These are phyloP conservation scores for Phoxinus phoxinus DNA, from an alignment of 2,113 vertebrate genomes.

Conservation along the genomic window DNA sequence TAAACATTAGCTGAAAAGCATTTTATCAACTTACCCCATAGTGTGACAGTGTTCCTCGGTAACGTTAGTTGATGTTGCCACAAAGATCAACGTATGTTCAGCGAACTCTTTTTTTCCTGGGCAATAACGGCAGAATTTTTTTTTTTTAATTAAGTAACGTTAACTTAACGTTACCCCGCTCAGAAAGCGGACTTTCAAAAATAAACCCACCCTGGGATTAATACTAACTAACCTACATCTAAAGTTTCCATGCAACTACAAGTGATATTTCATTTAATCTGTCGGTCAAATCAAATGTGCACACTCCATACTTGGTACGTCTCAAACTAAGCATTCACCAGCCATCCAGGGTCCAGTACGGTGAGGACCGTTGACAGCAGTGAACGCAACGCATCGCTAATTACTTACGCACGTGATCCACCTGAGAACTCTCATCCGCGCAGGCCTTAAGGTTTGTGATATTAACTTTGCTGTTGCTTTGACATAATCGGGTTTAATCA, in stretches of 20 bases:
- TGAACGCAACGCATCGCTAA: neutral
- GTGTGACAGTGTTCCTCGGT: no score
- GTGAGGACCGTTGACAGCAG: neutral
- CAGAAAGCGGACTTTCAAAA: no score
- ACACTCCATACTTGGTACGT: neutral
- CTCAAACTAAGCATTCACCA: neutral
- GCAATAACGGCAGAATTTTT: no score
- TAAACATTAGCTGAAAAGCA: no score
- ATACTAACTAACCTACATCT: no score
- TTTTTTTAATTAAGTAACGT: no score
- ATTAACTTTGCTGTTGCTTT: neutral
- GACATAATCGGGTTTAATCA: neutral
- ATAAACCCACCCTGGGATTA: neutral
- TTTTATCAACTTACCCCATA: no score
- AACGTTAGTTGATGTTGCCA: no score
- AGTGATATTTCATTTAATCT: neutral
- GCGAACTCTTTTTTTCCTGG: no score
- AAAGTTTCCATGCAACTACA: neutral
- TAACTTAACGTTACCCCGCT: no score
- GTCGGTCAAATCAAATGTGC: neutral
- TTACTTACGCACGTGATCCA: neutral
- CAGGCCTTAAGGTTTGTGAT: slow-evolving; percentile 1
- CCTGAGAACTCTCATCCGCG: slow-evolving; percentile 1
- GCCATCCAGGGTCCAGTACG: neutral
- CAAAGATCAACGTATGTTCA: no score